These are phyloP conservation scores for Cochlearius cochlearius DNA, from an alignment of 2,113 vertebrate species.

Conservation along the genomic window DNA sequence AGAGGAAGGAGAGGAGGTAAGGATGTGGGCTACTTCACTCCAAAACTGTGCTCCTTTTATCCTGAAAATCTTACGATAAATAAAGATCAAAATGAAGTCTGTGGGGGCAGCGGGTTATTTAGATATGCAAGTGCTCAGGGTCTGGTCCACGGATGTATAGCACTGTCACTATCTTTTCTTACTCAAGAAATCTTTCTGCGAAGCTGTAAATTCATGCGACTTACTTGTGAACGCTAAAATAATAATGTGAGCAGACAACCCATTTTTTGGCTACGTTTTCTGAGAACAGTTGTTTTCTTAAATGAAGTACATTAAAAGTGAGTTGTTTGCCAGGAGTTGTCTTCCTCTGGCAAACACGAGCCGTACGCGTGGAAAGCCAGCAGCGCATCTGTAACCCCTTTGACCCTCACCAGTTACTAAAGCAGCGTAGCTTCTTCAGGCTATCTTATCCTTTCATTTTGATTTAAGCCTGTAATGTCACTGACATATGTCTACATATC, in stretches of 20 bases:
- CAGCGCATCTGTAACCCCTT: background rate
- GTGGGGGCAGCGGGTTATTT: background rate
- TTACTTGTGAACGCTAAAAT: background rate
- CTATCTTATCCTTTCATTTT: conserved; percentile 23
- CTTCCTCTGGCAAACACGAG: background rate
- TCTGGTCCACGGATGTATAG: background rate
- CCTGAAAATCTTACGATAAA: background rate
- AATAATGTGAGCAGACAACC: conserved; percentile 17
- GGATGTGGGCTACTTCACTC: background rate
- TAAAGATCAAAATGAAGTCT: background rate
- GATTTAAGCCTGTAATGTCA: conserved; percentile 44
- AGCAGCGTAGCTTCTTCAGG: conserved; percentile 8
- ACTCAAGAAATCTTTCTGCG: background rate
- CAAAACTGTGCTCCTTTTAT: background rate
- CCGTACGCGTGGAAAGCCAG: background rate
- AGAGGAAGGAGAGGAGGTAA: background rate
- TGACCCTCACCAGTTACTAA: conserved; percentile 50
- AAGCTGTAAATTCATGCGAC: background rate
- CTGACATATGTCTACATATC: conserved; percentile 52
- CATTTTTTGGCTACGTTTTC: background rate
- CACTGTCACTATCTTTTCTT: background rate
- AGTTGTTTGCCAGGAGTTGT: conserved; percentile 49
- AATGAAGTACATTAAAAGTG: conserved; percentile 47
- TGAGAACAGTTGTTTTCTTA: conserved; percentile 27
- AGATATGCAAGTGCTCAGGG: background rate